Conservation (phyloP, 2,113 vertebrate species). For the Percina caprodes region DNA sequence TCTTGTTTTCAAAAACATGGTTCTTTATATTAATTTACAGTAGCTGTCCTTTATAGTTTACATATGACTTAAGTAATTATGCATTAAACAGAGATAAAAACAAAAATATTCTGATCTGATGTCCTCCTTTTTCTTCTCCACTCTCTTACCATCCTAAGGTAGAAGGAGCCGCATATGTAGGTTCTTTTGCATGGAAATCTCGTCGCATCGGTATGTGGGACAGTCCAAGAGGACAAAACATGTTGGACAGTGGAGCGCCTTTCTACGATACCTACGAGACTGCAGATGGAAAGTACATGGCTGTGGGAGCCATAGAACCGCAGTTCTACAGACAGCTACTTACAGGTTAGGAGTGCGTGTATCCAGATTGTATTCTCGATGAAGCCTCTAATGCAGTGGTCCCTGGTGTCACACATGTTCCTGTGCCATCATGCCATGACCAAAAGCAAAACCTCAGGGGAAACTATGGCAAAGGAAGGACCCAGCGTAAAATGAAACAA, state of each 20-base stretch:
- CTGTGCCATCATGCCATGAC: not conserved
- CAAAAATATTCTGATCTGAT: not conserved
- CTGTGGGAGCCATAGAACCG: constrained; percentile 93
- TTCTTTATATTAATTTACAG: not conserved
- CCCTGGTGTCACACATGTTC: not conserved
- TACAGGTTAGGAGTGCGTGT: constrained; percentile 80
- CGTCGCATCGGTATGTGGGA: constrained; percentile 84
- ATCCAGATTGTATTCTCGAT: not conserved
- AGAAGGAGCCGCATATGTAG: constrained; percentile 92
- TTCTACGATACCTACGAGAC: constrained; percentile 94
- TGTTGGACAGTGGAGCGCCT: constrained; percentile 92
- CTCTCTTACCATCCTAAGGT: constrained; percentile 80
- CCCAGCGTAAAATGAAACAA: not conserved
- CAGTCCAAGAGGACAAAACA: constrained; percentile 87
- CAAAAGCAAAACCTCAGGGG: not conserved
- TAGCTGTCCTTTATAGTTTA: not conserved
- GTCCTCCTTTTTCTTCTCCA: not conserved
- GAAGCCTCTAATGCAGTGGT: not conserved
- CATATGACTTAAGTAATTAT: not conserved
- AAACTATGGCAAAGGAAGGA: not conserved
- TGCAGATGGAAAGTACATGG: constrained; percentile 89
- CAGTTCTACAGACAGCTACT: constrained; percentile 91
- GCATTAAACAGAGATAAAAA: not conserved
- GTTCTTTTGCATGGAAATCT: constrained; percentile 95
- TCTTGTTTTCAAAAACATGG: not conserved